Evolutionary conservation across 2,888 invertebrate species (phyloP), one percentile per base, ranked within the genome.

Genomic region (Exephanes ischioxanthus): DNA sequence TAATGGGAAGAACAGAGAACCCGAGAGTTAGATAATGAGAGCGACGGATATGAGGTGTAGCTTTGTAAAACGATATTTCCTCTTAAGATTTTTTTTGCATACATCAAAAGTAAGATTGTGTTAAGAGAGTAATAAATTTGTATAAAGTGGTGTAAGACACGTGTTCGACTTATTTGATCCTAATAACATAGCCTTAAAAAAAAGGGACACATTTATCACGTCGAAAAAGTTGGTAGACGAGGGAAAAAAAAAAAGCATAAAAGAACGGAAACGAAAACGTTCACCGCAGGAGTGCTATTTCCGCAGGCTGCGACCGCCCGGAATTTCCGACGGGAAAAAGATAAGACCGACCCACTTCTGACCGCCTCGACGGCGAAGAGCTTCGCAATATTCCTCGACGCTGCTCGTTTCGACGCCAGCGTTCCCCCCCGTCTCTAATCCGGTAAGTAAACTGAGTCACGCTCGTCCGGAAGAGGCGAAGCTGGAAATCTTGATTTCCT

Each of bases 51-150:
- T 83, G 82, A 91, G 90, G 90, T 91, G 88, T 91, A 92, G 91
- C 91, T 92, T 92, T 92, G 92, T 92, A 92, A 92, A 91, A 90
- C 89, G 89, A 90, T 90, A 91, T 88, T 92, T 92, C 89, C 90
- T 92, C 90, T 89, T 89, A 91, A 91, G 90, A 88, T 91, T 90
- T 89, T 86, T 90, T 91, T 92, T 92, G 91, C 92, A 92, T 90
- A 91, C 88, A 90, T 90, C 89, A 90, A 91, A 86, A 89, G 88
- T 90, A 90, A 91, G 89, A 92, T 90, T 92, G 91, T 92, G 91
- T 92, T 91, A 90, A 92, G 90, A 91, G 89, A 92, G 89, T 89
- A 92, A 93, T 92, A 92, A 93, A 93, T 93, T 93, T 93, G 92
- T 93, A 92, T 92, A 93, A 93, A 93, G 92, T 92, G 91, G 91